These are phyloP conservation scores for Alexandromys oeconomus DNA, from an alignment of 2,797 vertebrate genomes.

Conservation along the genomic window DNA sequence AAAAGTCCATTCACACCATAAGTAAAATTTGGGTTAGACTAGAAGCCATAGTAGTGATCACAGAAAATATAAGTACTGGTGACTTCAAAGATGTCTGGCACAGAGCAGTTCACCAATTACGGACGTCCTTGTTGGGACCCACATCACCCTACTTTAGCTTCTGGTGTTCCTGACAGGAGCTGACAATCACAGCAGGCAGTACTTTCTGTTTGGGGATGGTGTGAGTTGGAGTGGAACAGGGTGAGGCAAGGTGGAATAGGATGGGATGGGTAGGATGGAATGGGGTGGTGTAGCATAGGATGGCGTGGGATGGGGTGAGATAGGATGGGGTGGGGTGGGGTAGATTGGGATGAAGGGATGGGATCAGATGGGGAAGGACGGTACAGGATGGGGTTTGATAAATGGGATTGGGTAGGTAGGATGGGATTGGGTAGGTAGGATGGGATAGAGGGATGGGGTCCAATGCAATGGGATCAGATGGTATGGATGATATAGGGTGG, in stretches of 20 bases:
- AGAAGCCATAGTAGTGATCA: too few species aligned
- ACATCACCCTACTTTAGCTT: too few species aligned
- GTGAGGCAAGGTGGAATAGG: too few species aligned
- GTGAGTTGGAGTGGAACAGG: background rate
- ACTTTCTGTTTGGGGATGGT: background rate
- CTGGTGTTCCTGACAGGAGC: too few species aligned
- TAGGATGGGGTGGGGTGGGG: background rate
- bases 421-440: background rate
- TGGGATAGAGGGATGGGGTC: too few species aligned
- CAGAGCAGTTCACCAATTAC: background rate
- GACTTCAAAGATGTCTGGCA: background rate
- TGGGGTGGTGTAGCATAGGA: background rate
- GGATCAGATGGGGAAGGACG: background rate
- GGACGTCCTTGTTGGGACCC: background rate
- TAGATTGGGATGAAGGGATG: too few species aligned
- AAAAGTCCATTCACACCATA: background rate
- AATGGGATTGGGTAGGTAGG: too few species aligned
- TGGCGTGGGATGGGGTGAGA: background rate
- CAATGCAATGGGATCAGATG: background rate
- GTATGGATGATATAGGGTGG: background rate
- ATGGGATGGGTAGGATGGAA: accelerated
- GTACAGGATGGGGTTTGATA: too few species aligned
- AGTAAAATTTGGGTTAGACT: background rate
- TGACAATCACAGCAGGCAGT: background rate
- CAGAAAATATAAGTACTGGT: background rate